Base-by-base conservation (phyloP, 2,888 invertebrate species). In the Acronicta leporina region DNA sequence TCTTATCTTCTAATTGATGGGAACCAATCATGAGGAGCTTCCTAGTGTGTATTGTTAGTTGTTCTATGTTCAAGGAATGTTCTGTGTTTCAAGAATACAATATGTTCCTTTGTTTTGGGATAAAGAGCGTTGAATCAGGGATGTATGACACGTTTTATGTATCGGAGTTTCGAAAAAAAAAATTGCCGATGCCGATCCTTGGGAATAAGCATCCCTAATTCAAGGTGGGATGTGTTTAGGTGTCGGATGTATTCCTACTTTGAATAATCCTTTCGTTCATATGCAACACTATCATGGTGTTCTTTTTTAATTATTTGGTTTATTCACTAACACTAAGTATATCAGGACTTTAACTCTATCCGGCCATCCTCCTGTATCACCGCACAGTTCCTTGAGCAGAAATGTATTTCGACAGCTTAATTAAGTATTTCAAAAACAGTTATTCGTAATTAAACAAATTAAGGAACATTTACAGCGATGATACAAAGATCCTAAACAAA, bases 1-100 rank as follows among this genome's bases (percentile, higher is more conserved):
- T 41, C 35, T 66, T 79, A 79, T 79, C 76, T 62, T 45, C 25
- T 66, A 78, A 78, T 74, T 75, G 72, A 75, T 74, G 78, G 43
- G 66, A 77, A 63, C 53, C 44, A 63, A 52, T 67, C 42, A 16
- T 11, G 35, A 41, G n/a, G 13, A 71, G 47, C 41, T 55, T 72
- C 35, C 46, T 72, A 51, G 46, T 50, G 11, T 40, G 33, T 43
- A 45, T 48, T 71, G 65, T 50, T 33, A 43, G 30, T 54, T 67
- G 58, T 67, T 56, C 25, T 54, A 6, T 45, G 11, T 33, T 13
- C 14, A 14, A 27, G 40, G 20, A 15, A 16, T 3, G 11, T 35
- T 38, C 38, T 38, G 38, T 38, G 38, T 38, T n/a, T 6, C 14
- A 46, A 55, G 50, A 51, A 47, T 16, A 47, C 15, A 33, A 13